A percentile compares a stretch with the other conserved stretches of the same genome.
phyloP scores from a whole-genome alignment of 2,113 vertebrate genomes.

The Dicerorhinus sumatrensis region DNA sequence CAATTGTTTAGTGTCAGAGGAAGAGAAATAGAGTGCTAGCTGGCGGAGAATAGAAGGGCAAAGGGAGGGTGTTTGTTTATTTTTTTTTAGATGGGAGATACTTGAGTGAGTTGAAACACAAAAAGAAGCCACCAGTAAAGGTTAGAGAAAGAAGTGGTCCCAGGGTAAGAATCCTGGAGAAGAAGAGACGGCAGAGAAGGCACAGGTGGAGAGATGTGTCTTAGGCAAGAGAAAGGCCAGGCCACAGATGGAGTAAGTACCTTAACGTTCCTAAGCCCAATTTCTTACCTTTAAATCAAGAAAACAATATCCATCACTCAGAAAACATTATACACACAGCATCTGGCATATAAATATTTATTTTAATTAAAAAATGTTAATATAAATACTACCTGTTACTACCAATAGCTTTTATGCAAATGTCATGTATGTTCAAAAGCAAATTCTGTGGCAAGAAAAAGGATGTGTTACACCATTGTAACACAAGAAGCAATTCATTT shows the following conservation, averaged over 20 bases:
- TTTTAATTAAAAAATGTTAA: neutral
- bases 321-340: neutral
- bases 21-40: neutral
- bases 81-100: neutral
- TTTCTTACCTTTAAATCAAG: neutral
- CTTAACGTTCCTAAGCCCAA: neutral
- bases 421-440: neutral
- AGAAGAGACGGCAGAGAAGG: no score
- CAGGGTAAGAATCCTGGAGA: neutral
- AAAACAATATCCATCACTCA: neutral
- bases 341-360: neutral
- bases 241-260: neutral
- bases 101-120: neutral
- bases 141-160: neutral
- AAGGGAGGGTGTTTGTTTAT: accelerated
- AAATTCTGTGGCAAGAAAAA: neutral
- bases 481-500: neutral
- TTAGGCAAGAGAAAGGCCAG: neutral
- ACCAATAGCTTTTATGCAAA: neutral
- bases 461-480: neutral
- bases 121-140: neutral
- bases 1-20: neutral
- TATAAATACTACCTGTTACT: neutral
- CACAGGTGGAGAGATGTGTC: accelerated
- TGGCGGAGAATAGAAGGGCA: accelerated